phyloP scores from a whole-genome alignment of 2,888 invertebrate genomes.

The Ecliptopera silaceata region DNA sequence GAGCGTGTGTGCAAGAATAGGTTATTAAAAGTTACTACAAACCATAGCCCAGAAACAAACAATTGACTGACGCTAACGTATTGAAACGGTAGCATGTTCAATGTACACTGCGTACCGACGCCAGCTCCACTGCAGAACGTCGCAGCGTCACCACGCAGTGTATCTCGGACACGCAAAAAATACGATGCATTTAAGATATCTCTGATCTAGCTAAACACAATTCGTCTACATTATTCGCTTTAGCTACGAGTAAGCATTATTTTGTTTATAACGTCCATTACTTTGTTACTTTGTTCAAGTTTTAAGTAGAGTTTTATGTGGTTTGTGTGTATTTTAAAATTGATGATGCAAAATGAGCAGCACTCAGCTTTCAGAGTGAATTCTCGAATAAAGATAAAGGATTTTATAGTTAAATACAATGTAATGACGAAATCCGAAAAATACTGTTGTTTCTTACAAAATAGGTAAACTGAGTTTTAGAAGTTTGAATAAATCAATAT shows the following conservation, averaged over 20 bases:
- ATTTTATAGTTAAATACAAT: constrained; percentile 10
- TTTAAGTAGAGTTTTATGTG: constrained; percentile 25
- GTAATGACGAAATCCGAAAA: background rate
- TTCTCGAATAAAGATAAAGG: constrained; percentile 1
- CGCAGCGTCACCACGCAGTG: no score
- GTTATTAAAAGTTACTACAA: no score
- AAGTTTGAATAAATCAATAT: no score
- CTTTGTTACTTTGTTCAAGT: constrained; percentile 32
- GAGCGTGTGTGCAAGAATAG: no score
- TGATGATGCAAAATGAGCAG: constrained; percentile 12
- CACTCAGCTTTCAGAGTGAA: constrained; percentile 11
- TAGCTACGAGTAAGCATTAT: constrained; percentile 24
- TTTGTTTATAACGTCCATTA: constrained; percentile 34
- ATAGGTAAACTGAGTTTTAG: no score
- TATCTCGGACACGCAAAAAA: no score
- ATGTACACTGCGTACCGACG: no score
- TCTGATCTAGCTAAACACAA: background rate
- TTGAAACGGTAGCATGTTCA: no score
- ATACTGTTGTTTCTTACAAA: background rate
- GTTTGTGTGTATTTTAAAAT: constrained; percentile 25
- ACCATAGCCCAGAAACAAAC: no score
- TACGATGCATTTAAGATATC: no score
- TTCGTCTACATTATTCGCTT: constrained; percentile 12
- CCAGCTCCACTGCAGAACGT: no score
- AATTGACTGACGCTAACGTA: no score